Evolutionary conservation across 92 coral and sea anemone species (phyloP).

Genomic region (Phymanthus crucifer): DNA sequence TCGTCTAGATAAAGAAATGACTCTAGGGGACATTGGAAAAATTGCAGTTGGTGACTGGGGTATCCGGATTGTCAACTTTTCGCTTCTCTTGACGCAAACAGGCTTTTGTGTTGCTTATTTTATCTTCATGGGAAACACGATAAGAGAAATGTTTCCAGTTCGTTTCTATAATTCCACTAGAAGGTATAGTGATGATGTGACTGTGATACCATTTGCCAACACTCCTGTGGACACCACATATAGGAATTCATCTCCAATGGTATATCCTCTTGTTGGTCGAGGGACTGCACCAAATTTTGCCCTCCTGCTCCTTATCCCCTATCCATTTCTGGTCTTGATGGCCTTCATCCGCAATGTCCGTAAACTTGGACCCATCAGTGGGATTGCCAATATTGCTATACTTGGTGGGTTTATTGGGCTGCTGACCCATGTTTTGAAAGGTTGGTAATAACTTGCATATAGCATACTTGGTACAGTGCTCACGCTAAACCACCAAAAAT

Average conservation of each 20-base stretch:
- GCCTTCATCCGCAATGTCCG: conserved; percentile 85
- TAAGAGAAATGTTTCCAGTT: conserved; percentile 81
- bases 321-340: conserved; percentile 83
- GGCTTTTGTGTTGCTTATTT: conserved; percentile 95
- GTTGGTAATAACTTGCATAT: conserved; percentile 36
- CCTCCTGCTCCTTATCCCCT: conserved; percentile 76
- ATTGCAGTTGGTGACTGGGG: conserved; percentile 95
- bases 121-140: conserved; percentile 93
- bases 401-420: conserved; percentile 89
- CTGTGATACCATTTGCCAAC: neutral
- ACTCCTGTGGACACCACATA: neutral
- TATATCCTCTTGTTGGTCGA: conserved; percentile 38
- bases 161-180: conserved; percentile 12
- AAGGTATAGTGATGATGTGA: neutral
- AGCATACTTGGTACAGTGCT: neutral
- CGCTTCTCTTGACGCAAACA: conserved; percentile 83
- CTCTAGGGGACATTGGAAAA: conserved; percentile 87
- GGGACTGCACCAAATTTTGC: conserved; percentile 75
- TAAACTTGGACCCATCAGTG: conserved; percentile 92
- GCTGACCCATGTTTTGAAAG: conserved; percentile 70
- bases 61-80: conserved; percentile 70
- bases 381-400: conserved; percentile 83
- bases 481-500: no score
- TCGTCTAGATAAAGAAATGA: conserved; percentile 76
- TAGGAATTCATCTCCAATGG: conserved; percentile 48